Evolutionary conservation across 92 coral and sea anemone genomes (phyloP), one percentile per base, ranked within the genome.

Genomic region (Zoanthus sociatus): DNA sequence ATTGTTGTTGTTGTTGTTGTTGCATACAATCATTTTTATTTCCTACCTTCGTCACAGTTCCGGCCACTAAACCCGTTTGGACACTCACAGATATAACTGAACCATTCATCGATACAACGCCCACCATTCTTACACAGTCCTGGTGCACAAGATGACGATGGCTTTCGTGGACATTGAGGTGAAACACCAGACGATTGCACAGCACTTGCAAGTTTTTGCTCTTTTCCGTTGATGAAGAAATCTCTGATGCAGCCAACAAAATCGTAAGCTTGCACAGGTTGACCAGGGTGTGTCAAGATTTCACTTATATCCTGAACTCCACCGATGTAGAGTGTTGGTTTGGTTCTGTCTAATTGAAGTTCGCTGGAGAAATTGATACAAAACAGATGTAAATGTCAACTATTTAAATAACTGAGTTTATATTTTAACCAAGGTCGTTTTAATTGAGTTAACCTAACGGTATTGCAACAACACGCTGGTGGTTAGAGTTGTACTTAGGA

Each of bases 181-280:
- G 84, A 64, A 71, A 92, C 87, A 64, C 94, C 96, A 74, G 84
- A 76, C 20, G 92, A 87, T 60, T 88, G 92, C 47, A 77, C 58
- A 11, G 95, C 95, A 9, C 67, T 73, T 16, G 18, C 81, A 44
- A 87, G 86, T 55, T 92, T 88, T 68, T 93, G 88, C 64, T 81
- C 86, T 54, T 84, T 91, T 60, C 93, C 92, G 76, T 95, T 94
- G 70, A 91, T 83, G 88, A 88, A 97, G 71, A 97, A 79, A 73
- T 97, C 96, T 5, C 98, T 96, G 91, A 97, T 78, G 83, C 99
- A 97, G 64, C 99, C 99, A 66, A 97, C 92, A 84, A 97, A 97
- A 71, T 95, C 98, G 72, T 92, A 92, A 5, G 94, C 84, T 45
- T 79, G 89, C 30, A 95, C 88, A 74, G 94, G 98, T 5, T 75